Percentiles rank a stretch among this genome's conserved stretches.
Conservation (phyloP, 2,113 vertebrate species). For the Casuarius casuarius region DNA sequence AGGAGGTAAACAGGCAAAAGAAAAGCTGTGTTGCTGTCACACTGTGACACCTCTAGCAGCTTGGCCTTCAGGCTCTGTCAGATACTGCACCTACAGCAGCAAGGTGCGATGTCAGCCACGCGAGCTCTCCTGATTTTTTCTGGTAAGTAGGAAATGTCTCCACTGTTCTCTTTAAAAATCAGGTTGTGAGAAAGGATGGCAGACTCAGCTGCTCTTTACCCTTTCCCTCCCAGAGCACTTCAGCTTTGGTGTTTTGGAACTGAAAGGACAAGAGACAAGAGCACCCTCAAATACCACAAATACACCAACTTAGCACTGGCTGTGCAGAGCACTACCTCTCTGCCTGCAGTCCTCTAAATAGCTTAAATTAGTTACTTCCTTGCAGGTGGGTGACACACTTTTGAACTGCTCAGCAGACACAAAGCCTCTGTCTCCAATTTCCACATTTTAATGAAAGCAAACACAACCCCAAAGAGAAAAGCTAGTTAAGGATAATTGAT, state of each 20-base stretch:
- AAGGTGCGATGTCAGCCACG: not conserved
- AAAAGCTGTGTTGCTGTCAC: too few species aligned
- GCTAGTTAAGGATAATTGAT: not conserved
- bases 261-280: not conserved
- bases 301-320: not conserved
- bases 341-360: not conserved
- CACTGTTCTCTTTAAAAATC: not conserved
- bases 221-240: accelerated
- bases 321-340: not conserved
- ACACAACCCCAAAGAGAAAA: too few species aligned
- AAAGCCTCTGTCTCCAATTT: too few species aligned
- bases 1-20: not conserved
- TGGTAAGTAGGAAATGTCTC: slow-evolving; percentile 11
- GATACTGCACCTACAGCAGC: not conserved
- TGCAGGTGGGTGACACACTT: not conserved
- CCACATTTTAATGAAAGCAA: too few species aligned
- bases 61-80: not conserved
- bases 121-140: not conserved
- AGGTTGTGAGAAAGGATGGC: not conserved
- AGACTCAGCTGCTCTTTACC: not conserved
- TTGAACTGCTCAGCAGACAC: too few species aligned
- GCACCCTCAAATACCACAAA: not conserved
- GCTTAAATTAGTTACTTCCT: not conserved
- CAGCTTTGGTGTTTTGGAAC: not conserved
- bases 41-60: not conserved